Percentiles rank a stretch among this genome's conserved stretches.
Evolutionary conservation across 2,113 vertebrate genomes (phyloP).

Genomic region (Paramormyrops kingsleyae): DNA sequence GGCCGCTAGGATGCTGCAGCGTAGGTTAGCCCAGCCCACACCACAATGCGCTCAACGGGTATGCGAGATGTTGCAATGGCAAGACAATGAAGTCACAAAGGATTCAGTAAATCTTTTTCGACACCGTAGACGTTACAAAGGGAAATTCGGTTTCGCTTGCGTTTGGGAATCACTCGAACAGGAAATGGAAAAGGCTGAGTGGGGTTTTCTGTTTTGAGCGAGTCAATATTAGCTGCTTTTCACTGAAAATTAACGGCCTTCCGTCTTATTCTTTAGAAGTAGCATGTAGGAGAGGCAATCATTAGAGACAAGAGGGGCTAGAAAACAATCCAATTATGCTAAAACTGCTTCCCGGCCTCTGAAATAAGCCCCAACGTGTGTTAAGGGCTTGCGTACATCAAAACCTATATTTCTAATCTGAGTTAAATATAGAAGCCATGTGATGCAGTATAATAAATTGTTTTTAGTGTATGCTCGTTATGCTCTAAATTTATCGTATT

Average conservation of each 20-base stretch:
- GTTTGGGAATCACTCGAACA: constrained; percentile 38
- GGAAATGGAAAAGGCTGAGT: constrained; percentile 49
- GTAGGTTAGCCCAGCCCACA: background rate
- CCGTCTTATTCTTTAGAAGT: constrained; percentile 34
- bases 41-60: background rate
- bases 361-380: background rate
- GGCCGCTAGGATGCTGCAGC: constrained; percentile 22
- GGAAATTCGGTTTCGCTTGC: background rate
- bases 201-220: constrained; percentile 64
- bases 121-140: background rate
- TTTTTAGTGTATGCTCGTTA: background rate
- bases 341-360: constrained; percentile 30
- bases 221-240: constrained; percentile 57
- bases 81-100: constrained; percentile 6
- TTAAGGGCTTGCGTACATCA: background rate
- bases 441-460: background rate
- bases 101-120: background rate
- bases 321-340: constrained; percentile 57
- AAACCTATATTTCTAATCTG: background rate
- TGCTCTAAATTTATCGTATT: background rate
- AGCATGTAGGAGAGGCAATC: constrained; percentile 42
- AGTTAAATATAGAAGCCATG: background rate
- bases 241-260: constrained; percentile 30
- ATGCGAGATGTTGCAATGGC: background rate
- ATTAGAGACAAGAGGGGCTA: constrained; percentile 47